Base-by-base conservation (phyloP, 2,797 vertebrate genomes). In the Eulemur coronatus region DNA sequence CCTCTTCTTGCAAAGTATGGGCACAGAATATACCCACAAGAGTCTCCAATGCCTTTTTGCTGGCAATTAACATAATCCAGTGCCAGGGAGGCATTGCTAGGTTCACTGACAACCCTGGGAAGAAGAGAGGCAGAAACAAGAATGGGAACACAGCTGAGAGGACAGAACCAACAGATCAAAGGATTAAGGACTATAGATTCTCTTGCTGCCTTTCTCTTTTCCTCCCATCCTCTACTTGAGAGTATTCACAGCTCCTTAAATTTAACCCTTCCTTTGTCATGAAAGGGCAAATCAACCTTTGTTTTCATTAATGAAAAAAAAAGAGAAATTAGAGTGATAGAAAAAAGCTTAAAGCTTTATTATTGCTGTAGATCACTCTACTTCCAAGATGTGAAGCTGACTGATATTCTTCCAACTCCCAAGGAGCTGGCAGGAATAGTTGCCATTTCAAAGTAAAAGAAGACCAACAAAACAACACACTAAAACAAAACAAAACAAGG, bases 371-470 rank as follows among this genome's bases (percentile, higher is more conserved):
- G 5, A 81, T 46, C 55, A 91, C n/a, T 89, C 35, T n/a, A 46
- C 61, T 95, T 85, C 55, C 22, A 86, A 86, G 46, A 43, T 55
- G 24, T 55, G 30, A 90, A 63, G 55, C 35, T 75, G 30, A 88
- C 1, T 84, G 9, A 70, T 28, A 75, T 73, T 46, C 50, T 73
- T 95, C 65, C 57, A 80, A 61, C 26, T 8, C 72, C 65, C 48
- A 95, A 97, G n/a, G 20, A 76, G 75, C 20, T 65, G 38, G 43
- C 85, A 89, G 20, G 17, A 22, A 81, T 5, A 92, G 17, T 50
- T 52, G 24, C 7, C 26, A 82, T 57, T 92, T 95, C 84, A 85
- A 95, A 94, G 59, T 69, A 59, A 95, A 93, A 73, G 52, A 8
- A 73, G 73, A 80, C 15, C 20, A 72, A 63, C 14, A 76, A 43